A percentile compares a stretch with the other conserved stretches of the same genome.
Evolutionary conservation across 1,140 invertebrate species (phyloP).

Genomic region (Araneus ventricosus): DNA sequence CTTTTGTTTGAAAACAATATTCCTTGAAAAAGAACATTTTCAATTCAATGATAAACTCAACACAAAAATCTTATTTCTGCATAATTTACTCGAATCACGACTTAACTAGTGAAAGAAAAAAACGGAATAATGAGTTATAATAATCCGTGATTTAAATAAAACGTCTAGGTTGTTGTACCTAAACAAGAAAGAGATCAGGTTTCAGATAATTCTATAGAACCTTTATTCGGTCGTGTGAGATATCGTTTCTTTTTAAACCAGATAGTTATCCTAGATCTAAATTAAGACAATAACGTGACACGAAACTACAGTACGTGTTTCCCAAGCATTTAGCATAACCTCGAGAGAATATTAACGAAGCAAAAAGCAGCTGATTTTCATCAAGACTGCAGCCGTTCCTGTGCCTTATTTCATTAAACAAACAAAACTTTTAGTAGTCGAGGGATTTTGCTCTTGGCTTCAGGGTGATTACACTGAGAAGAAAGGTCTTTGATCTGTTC

Average conservation of each 20-base stretch:
- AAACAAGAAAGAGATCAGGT: background rate
- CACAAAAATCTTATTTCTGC: background rate
- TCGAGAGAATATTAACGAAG: background rate
- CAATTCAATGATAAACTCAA: no score
- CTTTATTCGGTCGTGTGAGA: background rate
- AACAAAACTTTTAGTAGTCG: background rate
- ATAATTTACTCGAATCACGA: background rate
- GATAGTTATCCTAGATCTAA: background rate
- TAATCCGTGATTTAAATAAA: background rate
- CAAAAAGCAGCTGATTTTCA: background rate
- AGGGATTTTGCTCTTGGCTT: background rate
- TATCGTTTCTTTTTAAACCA: background rate
- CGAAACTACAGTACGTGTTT: background rate
- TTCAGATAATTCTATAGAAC: background rate
- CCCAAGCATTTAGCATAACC: background rate
- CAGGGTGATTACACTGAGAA: background rate
- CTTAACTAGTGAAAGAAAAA: no score
- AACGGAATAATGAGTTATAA: background rate
- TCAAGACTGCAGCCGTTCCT: background rate
- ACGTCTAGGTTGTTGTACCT: background rate
- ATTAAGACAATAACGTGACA: constrained; percentile 31
- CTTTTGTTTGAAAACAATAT: no score
- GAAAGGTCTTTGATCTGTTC: constrained; percentile 1
- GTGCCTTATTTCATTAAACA: background rate
- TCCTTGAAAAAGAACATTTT: no score